Base-by-base conservation (phyloP, 2,797 vertebrate genomes). In the Chloroceryle amazona region DNA sequence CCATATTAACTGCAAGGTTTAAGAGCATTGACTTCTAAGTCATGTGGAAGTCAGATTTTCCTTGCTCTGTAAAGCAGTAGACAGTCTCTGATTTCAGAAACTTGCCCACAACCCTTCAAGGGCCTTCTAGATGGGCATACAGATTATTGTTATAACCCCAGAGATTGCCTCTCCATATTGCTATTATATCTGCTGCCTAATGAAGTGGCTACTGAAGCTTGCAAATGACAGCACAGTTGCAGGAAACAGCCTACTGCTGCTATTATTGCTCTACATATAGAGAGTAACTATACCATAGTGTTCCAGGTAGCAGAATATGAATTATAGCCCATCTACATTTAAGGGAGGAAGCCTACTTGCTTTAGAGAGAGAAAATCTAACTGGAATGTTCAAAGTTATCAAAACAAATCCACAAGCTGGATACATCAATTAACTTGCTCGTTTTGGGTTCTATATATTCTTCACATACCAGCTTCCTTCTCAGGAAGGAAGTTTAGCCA, bases 281-380 rank as follows among this genome's bases (percentile, higher is more conserved):
- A 41, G 1, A 37, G 8, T 22, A 63, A 29, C 25, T 11, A 39
- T 14, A 28, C 9, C 1, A 0, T 6, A 39, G 14, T 7, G 10
- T 12, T 57, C 58, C 58, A 47, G 31, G 37, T 5, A 80, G 31
- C 20, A 47, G 26, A 29, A 26, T 1, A 37, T 10, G 7, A 49
- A 42, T 54, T 66, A 41, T 52, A 41, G n/a, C 22, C 28, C 17
- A 57, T 11, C 18, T 44, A 44, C 5, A 8, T 7, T 29, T 8
- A 33, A 57, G 23, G 35, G 12, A 42, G 9, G 22, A 80, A 76
- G 26, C 9, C 42, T 22, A 11, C 6, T 61, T 4, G 35, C 35
- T 54, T 58, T 9, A 26, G 26, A 37, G 23, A 62, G 33, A 49
- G 28, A 60, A 9, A 62, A 18, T 35, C 11, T 54, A 46, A 35